Evolutionary conservation across 2,113 vertebrate genomes (phyloP), one percentile per base, ranked within the genome.

Genomic region (Dasyurus viverrinus): DNA sequence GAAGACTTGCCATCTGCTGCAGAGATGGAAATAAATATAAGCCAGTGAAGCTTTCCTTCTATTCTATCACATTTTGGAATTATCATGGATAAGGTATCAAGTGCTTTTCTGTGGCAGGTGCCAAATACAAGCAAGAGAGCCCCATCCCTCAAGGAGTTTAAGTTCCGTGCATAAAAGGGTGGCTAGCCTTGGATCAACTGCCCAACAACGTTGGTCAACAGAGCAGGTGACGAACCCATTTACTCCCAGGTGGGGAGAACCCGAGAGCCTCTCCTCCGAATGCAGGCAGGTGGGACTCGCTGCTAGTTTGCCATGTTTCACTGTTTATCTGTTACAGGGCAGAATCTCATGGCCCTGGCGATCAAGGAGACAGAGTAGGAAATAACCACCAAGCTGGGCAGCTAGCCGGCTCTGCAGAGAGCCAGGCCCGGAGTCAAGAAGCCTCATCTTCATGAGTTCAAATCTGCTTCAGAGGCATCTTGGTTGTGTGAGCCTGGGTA

Each of bases 31-130:
- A 68, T n/a, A 5, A n/a, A 14, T 16, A 6, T 16, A n/a, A 68
- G 3, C n/a, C 90, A 93, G 92, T 0, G 93, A 89, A 94, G 42
- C 91, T 50, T 90, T 60, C n/a, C 25, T 97, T 93, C 89, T 94
- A 53, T 46, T 89, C 36, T 48, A n/a, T 60, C 52, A 93, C 60
- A 36, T 16, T 94, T 84, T 93, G 91, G 95, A 94, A 96, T 97
- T 50, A 92, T 55, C n/a, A 76, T 4, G 36, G 36, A n/a, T 19
- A 36, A 68, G 30, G 10, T 0, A 68, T 36, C 11, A 68, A 68
- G 57, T 16, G 30, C 30, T 36, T 68, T 36, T 36, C 0, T 36
- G 60, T 36, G 11, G 27, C 27, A 30, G 55, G 8, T 26, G 2
- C 24, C 54, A 55, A 55, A 55, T 55, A 55, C 54, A 25, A 55